Conservation (phyloP, 2,797 vertebrate species). For the Alca torda region DNA sequence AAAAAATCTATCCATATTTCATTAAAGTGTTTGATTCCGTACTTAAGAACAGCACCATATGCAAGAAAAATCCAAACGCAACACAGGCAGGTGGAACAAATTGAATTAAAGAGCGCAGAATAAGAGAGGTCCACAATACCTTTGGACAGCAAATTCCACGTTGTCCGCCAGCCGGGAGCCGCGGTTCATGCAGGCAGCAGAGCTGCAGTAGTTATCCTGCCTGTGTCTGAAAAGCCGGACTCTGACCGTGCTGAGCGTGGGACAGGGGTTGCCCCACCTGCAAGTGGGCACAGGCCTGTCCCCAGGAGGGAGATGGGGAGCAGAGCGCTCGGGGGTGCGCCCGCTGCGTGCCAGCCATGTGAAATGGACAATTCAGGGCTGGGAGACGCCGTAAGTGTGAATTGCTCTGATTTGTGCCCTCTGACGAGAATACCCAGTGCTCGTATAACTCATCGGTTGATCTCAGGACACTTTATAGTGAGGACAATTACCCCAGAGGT, state of each 20-base stretch:
- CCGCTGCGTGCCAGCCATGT: accelerated
- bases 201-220: accelerated
- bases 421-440: neutral
- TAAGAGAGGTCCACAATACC: neutral
- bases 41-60: neutral
- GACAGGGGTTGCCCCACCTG: neutral
- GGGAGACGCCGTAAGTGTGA: neutral
- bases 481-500: neutral
- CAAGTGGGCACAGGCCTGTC: neutral
- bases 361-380: neutral
- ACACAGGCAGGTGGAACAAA: neutral
- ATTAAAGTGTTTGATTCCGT: neutral
- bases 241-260: accelerated
- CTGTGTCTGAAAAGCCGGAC: accelerated
- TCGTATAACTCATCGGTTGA: neutral
- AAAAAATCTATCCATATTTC: neutral
- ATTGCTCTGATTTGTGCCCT: neutral
- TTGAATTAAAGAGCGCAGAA: neutral
- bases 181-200: neutral
- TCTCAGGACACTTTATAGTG: neutral
- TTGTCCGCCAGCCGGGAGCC: neutral
- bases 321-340: accelerated
- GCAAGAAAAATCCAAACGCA: neutral
- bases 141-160: neutral
- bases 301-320: neutral